phyloP scores from a whole-genome alignment of 2,888 invertebrate species.

The Cylindroiulus punctatus region DNA sequence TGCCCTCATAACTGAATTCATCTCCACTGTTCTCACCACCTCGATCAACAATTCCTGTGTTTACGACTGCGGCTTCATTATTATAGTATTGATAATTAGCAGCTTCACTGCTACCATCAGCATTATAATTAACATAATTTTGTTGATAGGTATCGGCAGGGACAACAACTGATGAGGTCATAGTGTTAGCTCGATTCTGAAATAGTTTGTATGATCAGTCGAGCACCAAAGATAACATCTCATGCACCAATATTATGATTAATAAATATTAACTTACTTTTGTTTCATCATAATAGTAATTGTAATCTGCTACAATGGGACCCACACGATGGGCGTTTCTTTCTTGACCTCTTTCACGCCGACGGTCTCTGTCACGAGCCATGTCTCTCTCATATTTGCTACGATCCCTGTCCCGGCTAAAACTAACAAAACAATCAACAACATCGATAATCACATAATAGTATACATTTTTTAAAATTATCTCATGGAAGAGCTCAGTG shows the following conservation, averaged over 20 bases:
- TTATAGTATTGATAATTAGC: constrained; percentile 25
- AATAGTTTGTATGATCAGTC: no score
- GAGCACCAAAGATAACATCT: no score
- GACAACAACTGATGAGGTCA: not conserved
- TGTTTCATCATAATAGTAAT: constrained; percentile 29
- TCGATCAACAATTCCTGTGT: not conserved
- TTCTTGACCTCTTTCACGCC: constrained; percentile 31
- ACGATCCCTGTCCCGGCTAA: constrained; percentile 20
- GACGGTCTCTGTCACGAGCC: constrained; percentile 17
- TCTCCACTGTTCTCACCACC: constrained; percentile 37
- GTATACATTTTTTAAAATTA: no score
- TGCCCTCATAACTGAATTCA: constrained; percentile 51
- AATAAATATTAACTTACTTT: not conserved
- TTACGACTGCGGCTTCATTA: not conserved
- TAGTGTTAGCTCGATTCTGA: not conserved
- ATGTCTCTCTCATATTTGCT: constrained; percentile 21
- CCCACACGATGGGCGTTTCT: not conserved
- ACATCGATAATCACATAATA: no score
- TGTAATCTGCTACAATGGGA: constrained; percentile 20
- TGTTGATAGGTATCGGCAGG: not conserved
- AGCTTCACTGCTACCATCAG: not conserved
- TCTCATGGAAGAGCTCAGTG: no score
- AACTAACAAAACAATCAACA: not conserved
- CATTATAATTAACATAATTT: constrained; percentile 45
- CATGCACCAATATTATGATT: no score